Base-by-base conservation (phyloP, 1,140 invertebrate species). In the Platorchestia sp. region DNA sequence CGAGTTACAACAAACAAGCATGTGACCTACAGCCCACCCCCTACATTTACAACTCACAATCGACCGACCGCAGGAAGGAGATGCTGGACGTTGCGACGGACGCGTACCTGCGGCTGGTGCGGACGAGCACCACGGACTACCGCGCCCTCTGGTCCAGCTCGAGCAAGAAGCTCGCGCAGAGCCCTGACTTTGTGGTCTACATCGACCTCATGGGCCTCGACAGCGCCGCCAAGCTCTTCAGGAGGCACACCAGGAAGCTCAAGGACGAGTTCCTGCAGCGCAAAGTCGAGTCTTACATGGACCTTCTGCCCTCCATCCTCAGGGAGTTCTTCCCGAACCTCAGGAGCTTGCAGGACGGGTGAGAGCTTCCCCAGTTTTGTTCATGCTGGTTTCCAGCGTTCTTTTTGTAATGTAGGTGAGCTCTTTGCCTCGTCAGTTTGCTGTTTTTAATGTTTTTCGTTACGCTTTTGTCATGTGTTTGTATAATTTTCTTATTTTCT, bases 181-280 rank as follows among this genome's bases (percentile, higher is more conserved):
- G 99, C 96, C 98, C 98, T 95, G 99, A 99, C 97, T 99, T 99
- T 98, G 97, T 98, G 95, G 95, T 96, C 96, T 99, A 99, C 97
- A 98, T 99, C 91, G 98, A 99, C 97, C 97, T 99, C 45, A 99
- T 99, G 97, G 99, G 98, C 47, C 98, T 98, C 96, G 98, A 99
- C 96, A 98, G 98, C 95, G 99, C 98, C 41, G 98, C 98, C 97
- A 97, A 98, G 97, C 97, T 98, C 95, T 99, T 99, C 97, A 97
- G 98, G 95, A 97, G 98, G 95, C 98, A 99, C 97, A 98, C 98
- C 95, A 98, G 98, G 96, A 98, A 98, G 97, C 97, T 99, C 43
- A 98, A 98, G 96, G 99, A 99, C 96, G 98, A 99, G 97, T 98
- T 98, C 97, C 97, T 99, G 36, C 98, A 98, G 51, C 98, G 98